phyloP scores from a whole-genome alignment of 2,113 vertebrate genomes.

The Tichodroma muraria region DNA sequence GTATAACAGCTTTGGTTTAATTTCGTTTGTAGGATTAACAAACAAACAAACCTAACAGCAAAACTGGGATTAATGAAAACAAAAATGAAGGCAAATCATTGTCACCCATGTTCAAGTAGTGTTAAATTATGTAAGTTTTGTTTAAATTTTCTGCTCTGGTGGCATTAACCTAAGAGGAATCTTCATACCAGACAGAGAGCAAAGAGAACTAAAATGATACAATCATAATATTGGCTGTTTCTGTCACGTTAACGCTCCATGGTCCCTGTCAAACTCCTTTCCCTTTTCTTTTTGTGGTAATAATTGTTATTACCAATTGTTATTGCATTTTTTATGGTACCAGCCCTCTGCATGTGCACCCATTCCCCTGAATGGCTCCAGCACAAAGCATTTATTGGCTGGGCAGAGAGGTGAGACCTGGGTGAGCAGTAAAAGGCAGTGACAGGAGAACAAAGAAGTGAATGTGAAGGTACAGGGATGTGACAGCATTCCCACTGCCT shows the following conservation, averaged over 20 bases:
- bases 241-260: neutral
- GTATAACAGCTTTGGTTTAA: neutral
- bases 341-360: neutral
- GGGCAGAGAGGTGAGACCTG: neutral
- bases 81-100: neutral
- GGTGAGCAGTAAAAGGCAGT: neutral
- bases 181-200: neutral
- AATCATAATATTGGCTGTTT: neutral
- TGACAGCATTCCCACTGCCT: neutral
- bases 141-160: neutral
- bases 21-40: slow-evolving; percentile 9
- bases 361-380: neutral
- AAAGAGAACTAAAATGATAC: neutral
- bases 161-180: neutral
- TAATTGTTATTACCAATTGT: too few species aligned
- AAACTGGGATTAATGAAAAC: neutral
- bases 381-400: neutral
- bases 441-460: neutral
- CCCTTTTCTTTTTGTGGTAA: neutral
- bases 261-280: neutral
- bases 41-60: neutral
- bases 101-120: neutral
- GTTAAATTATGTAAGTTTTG: neutral
- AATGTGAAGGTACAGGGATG: neutral
- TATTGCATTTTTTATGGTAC: neutral